A percentile compares a stretch with the other conserved stretches of the same genome.
Evolutionary conservation across 2,797 vertebrate species (phyloP).

Genomic region (Erethizon dorsatum): DNA sequence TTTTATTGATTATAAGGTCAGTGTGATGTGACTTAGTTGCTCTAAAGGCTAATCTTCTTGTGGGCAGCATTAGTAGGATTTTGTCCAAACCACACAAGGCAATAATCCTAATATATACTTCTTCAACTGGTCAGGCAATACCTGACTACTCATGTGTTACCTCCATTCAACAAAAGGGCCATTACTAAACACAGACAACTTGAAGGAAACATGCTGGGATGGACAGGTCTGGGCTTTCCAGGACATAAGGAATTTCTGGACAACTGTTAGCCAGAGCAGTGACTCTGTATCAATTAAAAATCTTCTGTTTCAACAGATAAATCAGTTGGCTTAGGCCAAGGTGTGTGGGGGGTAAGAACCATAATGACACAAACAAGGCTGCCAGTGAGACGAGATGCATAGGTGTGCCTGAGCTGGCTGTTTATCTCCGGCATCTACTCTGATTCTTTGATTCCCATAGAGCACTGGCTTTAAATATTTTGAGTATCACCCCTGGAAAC

Average conservation of each 20-base stretch:
- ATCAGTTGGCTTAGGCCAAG: slow-evolving; percentile 14
- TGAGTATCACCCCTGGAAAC: slow-evolving; percentile 71
- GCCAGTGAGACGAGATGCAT: neutral
- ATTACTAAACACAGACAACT: neutral
- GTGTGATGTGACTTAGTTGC: slow-evolving; percentile 30
- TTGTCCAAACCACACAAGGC: slow-evolving; percentile 49
- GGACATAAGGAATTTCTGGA: neutral
- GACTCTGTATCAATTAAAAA: neutral
- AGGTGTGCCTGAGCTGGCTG: neutral
- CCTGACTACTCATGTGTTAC: neutral
- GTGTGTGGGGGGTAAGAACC: neutral
- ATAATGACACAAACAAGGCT: neutral
- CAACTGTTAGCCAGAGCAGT: neutral
- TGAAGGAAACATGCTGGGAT: neutral
- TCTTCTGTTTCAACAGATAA: neutral
- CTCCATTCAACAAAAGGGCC: neutral
- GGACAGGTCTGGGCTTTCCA: neutral
- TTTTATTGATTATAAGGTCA: slow-evolving; percentile 34
- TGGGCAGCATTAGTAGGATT: slow-evolving; percentile 24
- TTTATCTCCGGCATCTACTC: slow-evolving; percentile 31
- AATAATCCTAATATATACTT: slow-evolving; percentile 15
- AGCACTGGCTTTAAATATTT: slow-evolving; percentile 72
- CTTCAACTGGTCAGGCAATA: slow-evolving; percentile 35
- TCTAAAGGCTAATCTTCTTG: slow-evolving; percentile 48
- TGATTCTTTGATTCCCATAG: slow-evolving; percentile 63